These are phyloP conservation scores for Urocynchramus pylzowi DNA, from an alignment of 2,113 vertebrate species.

Conservation along the genomic window DNA sequence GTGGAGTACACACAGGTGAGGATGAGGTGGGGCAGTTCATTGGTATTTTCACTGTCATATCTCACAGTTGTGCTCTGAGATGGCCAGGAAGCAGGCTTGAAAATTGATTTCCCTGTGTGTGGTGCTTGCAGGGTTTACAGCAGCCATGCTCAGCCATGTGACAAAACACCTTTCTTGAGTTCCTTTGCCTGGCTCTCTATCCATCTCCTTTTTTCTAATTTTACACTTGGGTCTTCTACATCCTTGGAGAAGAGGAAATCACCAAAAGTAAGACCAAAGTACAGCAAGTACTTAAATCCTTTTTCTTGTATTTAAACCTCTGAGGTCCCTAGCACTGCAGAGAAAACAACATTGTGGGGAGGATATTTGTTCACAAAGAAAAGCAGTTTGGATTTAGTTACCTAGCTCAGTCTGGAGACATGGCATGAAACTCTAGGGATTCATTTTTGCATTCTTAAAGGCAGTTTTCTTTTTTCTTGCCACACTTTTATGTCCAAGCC, in stretches of 20 bases:
- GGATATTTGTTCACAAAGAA: background rate
- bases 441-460: background rate
- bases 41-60: background rate
- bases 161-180: background rate
- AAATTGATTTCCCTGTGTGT: background rate
- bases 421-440: background rate
- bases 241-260: background rate
- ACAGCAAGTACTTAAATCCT: background rate
- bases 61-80: background rate
- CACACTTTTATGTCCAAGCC: background rate
- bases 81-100: background rate
- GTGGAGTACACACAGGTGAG: background rate
- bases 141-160: fast-evolving
- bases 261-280: background rate
- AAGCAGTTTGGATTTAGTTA: background rate
- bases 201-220: background rate
- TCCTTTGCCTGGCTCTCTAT: background rate
- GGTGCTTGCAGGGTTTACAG: background rate
- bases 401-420: background rate
- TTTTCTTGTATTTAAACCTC: background rate
- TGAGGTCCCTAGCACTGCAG: background rate
- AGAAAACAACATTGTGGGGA: background rate
- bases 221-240: background rate
- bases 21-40: background rate
- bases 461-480: background rate